Evolutionary conservation across 2,113 vertebrate species (phyloP).

Genomic region (Phrynocephalus versicolor): DNA sequence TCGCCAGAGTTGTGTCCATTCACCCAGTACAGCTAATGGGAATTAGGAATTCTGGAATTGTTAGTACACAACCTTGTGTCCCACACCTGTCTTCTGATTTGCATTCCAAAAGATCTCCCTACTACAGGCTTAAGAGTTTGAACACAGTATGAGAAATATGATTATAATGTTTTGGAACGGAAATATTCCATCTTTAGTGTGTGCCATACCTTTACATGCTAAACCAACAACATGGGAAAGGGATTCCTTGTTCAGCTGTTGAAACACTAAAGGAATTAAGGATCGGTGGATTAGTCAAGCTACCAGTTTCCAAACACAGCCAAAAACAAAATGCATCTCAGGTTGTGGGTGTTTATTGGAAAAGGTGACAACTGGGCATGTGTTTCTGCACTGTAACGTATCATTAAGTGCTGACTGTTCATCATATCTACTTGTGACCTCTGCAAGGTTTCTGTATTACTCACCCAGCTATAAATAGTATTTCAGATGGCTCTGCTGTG

Average conservation of each 20-base stretch:
- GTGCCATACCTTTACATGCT: background rate
- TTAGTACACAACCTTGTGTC: too few species aligned
- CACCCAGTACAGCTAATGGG: too few species aligned
- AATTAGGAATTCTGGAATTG: too few species aligned
- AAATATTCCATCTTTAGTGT: background rate
- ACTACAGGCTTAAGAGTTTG: too few species aligned
- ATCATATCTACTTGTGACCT: slow-evolving; percentile 5
- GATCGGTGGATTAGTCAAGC: background rate
- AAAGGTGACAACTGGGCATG: background rate
- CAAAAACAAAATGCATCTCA: background rate
- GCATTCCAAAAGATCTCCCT: too few species aligned
- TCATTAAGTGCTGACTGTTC: background rate
- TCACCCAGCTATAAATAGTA: slow-evolving; percentile 12
- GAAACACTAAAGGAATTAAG: background rate
- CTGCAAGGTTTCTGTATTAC: background rate
- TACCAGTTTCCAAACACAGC: background rate
- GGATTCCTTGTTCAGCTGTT: background rate
- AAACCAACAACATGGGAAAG: background rate
- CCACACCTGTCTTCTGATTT: too few species aligned
- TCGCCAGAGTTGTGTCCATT: too few species aligned
- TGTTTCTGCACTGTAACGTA: background rate
- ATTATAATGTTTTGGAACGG: background rate
- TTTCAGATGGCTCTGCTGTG: background rate
- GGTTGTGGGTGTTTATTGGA: background rate
- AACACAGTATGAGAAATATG: background rate